Conservation (phyloP, 2,113 vertebrate genomes). For the Opisthocomus hoazin region DNA sequence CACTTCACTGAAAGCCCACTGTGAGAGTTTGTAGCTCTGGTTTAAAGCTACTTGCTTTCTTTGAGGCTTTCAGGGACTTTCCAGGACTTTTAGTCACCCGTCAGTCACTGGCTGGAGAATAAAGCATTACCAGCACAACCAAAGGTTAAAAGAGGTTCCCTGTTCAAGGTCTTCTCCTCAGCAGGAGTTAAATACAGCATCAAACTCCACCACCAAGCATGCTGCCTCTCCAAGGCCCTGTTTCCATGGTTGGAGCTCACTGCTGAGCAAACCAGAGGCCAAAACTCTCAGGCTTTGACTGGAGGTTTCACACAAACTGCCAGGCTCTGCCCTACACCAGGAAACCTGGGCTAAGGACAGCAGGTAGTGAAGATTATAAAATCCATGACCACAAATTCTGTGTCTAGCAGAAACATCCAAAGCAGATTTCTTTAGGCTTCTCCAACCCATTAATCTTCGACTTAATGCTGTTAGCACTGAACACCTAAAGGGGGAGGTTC, state of each 20-base stretch:
- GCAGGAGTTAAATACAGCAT: not conserved
- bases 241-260: not conserved
- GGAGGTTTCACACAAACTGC: not conserved
- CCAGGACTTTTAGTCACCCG: not conserved
- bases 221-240: not conserved
- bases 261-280: not conserved
- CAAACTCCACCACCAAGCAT: not conserved
- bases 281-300: not conserved
- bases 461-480: not conserved
- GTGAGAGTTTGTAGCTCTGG: not conserved
- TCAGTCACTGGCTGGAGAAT: not conserved
- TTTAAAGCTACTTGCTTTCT: not conserved
- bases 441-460: not conserved
- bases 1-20: fast-evolving
- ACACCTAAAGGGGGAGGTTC: not conserved
- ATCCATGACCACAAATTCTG: not conserved
- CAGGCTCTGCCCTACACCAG: not conserved
- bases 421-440: not conserved
- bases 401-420: not conserved
- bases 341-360: not conserved
- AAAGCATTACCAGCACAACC: not conserved
- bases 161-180: not conserved
- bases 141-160: not conserved
- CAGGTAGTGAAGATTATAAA: not conserved
- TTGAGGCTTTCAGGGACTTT: not conserved